These are phyloP conservation scores for Archips xylosteana DNA, from an alignment of 2,888 invertebrate genomes.

Conservation along the genomic window DNA sequence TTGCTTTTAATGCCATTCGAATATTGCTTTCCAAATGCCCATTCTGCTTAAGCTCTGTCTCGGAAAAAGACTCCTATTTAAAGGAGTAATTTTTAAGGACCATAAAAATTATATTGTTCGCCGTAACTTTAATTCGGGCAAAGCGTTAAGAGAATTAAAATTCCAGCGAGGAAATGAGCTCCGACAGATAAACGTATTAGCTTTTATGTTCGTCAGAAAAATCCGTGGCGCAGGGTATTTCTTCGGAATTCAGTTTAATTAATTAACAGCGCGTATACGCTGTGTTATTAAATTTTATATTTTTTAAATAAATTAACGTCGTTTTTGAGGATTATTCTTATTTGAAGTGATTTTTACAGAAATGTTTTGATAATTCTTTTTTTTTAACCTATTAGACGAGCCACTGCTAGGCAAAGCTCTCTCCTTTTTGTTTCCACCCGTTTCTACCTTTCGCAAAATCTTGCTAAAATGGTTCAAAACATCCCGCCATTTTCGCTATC, in stretches of 20 bases:
- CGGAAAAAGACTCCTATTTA: slow-evolving; percentile 59
- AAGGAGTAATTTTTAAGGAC: slow-evolving; percentile 64
- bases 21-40: slow-evolving; percentile 47
- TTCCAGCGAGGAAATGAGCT: slow-evolving; percentile 73
- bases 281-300: slow-evolving; percentile 26
- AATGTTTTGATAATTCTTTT: no score
- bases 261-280: slow-evolving; percentile 39
- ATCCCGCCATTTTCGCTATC: no score
- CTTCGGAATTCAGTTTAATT: slow-evolving; percentile 42
- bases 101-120: slow-evolving; percentile 72
- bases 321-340: not conserved
- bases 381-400: no score
- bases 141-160: slow-evolving; percentile 76
- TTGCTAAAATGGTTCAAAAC: no score
- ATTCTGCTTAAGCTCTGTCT: slow-evolving; percentile 50
- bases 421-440: no score
- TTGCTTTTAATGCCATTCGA: slow-evolving; percentile 58
- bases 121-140: slow-evolving; percentile 72
- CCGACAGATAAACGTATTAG: slow-evolving; percentile 75
- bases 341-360: not conserved
- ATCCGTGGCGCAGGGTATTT: slow-evolving; percentile 47
- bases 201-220: slow-evolving; percentile 65
- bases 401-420: no score
- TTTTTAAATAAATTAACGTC: slow-evolving; percentile 7
- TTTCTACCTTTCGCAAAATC: no score